Conservation (phyloP, 23 tunicate species). For the Halocynthia roretzi region DNA sequence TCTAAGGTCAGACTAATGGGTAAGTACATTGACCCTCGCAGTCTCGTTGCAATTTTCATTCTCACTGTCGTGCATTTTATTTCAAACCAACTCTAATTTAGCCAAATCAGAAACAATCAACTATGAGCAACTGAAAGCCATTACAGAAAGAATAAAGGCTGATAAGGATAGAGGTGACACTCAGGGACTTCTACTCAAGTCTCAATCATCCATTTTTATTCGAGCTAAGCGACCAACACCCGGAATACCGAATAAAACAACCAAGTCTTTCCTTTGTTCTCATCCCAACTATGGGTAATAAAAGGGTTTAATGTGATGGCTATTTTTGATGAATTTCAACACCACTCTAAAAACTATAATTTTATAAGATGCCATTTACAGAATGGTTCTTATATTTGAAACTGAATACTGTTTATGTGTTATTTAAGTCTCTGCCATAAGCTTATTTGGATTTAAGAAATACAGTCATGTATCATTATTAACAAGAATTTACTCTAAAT, state of each 20-base stretch:
- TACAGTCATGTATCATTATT: neutral
- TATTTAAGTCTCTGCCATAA: too few species aligned
- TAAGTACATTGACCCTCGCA: too few species aligned
- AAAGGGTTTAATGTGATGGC: constrained; percentile 7
- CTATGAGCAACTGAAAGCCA: constrained; percentile 33
- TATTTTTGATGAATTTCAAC: neutral
- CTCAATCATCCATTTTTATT: constrained; percentile 36
- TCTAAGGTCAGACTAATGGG: too few species aligned
- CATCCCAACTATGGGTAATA: constrained; percentile 57
- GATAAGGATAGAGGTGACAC: neutral
- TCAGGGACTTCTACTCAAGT: constrained; percentile 36
- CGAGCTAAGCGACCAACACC: constrained; percentile 20
- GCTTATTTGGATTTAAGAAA: too few species aligned
- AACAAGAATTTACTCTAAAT: too few species aligned
- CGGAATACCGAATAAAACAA: constrained; percentile 63
- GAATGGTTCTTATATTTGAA: too few species aligned
- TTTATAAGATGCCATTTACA: too few species aligned
- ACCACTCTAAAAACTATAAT: too few species aligned
- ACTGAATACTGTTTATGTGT: too few species aligned
- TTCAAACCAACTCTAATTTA: neutral
- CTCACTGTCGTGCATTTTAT: too few species aligned
- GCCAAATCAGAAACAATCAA: constrained; percentile 18
- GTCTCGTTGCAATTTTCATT: too few species aligned
- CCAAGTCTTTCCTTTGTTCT: constrained; percentile 45
- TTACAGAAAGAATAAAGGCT: neutral